Base-by-base conservation (phyloP, 30 jellyfish, hydroid and myxozoan species). In the Turritopsis dohrnii region DNA sequence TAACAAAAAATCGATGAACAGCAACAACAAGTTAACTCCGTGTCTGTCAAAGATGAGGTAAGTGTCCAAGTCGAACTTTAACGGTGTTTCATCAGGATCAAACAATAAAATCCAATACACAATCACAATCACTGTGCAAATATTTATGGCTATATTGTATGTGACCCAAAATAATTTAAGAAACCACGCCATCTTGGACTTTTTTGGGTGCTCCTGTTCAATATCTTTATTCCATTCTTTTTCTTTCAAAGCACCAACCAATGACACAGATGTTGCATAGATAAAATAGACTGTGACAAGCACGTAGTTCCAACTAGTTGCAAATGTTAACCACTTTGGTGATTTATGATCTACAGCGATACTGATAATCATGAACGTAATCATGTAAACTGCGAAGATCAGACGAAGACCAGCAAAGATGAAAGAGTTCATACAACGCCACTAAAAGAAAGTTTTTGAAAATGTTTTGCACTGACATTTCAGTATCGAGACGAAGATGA, bases 21-120 rank as follows among this genome's bases (percentile, higher is more conserved):
- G 60, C 8, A 75, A 74, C 17, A 75, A 26, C 0, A 75, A 21
- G 41, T 75, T 75, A 21, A 75, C 75, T 13, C 83, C 83, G 41
- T 75, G 83, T n/a, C 83, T 75, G 69, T 75, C 83, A 75, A 75
- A 75, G 69, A 22, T 26, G 4, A 75, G 41, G 0, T 75, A 75
- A 21, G 83, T 75, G 60, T 75, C 69, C 26, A 75, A 31, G 60
- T 28, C 60, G 0, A 31, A 26, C 21, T 28, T 75, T 31, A 75
- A 31, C 16, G 1, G 9, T 22, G 74, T 75, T 69, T 69, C 31
- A n/a, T 28, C 26, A 31, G 25, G 41, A 74, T 75, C 83, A 29
- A n/a, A 31, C 83, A 75, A n/a, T 9, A 31, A 23, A n/a, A 21
- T 74, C 83, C 83, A 75, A n/a, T 75, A 75, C 60, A 75, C 41